phyloP scores from a whole-genome alignment of 2,888 invertebrate species.

The Acanthosepion lycidas region DNA sequence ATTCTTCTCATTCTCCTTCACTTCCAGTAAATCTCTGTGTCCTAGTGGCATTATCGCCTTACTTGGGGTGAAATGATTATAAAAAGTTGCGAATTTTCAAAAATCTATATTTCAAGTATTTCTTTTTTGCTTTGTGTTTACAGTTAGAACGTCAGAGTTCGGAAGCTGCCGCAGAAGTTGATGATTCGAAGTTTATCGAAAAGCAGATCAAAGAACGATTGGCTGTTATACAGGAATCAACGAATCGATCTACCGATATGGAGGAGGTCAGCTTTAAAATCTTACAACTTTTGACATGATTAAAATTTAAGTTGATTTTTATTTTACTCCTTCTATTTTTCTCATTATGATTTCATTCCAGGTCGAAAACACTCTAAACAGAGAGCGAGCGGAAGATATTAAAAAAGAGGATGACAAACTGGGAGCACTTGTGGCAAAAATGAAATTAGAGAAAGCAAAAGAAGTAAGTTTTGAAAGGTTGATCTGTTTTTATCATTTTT shows the following conservation, averaged over 20 bases:
- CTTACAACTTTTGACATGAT: no score
- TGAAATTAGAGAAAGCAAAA: conserved; percentile 73
- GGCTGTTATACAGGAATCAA: background rate
- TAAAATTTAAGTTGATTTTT: no score
- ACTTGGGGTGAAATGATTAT: no score
- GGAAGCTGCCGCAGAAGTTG: background rate
- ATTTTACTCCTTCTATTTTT: no score
- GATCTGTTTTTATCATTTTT: no score
- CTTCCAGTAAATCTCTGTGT: no score
- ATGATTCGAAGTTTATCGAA: background rate
- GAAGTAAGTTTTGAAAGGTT: conserved; percentile 62
- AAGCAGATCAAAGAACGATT: background rate
- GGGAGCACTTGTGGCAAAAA: conserved; percentile 69
- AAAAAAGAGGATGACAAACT: conserved; percentile 72
- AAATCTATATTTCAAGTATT: no score
- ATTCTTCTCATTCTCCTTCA: no score
- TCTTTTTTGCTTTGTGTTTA: no score
- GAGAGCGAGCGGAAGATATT: conserved; percentile 69
- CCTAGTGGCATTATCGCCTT: no score
- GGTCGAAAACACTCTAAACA: conserved; percentile 71
- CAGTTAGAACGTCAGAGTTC: background rate
- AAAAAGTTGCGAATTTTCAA: no score
- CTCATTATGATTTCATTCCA: conserved; percentile 51
- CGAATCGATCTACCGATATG: background rate
- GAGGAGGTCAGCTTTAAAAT: background rate